Conservation (phyloP, 2,888 invertebrate species). For the Idaea dimidiata region DNA sequence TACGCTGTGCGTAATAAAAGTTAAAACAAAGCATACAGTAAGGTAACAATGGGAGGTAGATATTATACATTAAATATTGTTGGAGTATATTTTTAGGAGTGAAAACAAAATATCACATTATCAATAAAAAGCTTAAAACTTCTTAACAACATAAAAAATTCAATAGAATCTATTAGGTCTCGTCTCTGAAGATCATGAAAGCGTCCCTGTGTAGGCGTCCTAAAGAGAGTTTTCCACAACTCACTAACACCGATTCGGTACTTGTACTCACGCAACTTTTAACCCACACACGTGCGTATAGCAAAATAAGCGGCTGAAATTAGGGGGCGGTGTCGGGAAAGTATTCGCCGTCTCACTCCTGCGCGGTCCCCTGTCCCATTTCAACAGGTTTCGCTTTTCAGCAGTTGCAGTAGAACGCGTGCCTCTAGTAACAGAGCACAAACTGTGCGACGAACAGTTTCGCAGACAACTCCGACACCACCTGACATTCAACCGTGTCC, state of each 20-base stretch:
- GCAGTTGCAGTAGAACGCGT: slow-evolving; percentile 74
- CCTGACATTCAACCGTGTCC: slow-evolving; percentile 67
- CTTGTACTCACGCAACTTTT: slow-evolving; percentile 70
- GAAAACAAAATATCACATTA: slow-evolving; percentile 5
- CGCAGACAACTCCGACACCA: slow-evolving; percentile 71
- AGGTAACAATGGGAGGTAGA: no score
- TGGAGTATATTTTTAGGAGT: neutral
- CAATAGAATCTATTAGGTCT: slow-evolving; percentile 50
- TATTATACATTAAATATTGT: no score
- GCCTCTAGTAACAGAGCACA: slow-evolving; percentile 76
- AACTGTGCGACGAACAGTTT: slow-evolving; percentile 74
- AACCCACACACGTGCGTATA: slow-evolving; percentile 68
- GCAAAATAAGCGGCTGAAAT: slow-evolving; percentile 75
- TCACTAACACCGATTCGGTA: slow-evolving; percentile 69
- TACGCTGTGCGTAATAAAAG: no score
- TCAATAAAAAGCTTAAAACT: slow-evolving; percentile 27
- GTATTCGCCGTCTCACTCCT: slow-evolving; percentile 50
- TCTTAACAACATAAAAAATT: slow-evolving; percentile 36
- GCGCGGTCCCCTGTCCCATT: slow-evolving; percentile 69
- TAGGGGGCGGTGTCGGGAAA: slow-evolving; percentile 42
- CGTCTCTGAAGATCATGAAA: slow-evolving; percentile 55
- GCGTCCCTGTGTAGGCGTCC: slow-evolving; percentile 68
- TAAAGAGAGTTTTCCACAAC: slow-evolving; percentile 78
- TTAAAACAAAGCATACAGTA: no score
- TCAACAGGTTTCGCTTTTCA: slow-evolving; percentile 81